Evolutionary conservation across 2,797 vertebrate genomes (phyloP).

Genomic region (Galaxias olidus): DNA sequence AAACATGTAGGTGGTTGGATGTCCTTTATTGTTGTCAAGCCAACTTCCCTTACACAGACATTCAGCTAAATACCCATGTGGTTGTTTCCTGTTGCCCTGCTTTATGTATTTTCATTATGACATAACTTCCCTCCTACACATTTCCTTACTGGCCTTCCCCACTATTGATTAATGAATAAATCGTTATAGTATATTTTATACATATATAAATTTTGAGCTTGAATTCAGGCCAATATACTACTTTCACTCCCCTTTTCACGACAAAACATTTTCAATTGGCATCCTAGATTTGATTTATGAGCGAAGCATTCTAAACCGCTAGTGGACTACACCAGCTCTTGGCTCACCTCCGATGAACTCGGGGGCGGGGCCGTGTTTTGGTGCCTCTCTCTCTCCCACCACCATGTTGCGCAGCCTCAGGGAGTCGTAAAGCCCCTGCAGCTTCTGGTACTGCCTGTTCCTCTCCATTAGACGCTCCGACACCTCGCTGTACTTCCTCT

Average conservation of each 20-base stretch:
- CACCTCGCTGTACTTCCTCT: conserved; percentile 87
- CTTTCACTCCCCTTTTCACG: too few species aligned
- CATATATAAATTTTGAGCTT: too few species aligned
- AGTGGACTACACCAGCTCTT: not conserved
- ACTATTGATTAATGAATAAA: too few species aligned
- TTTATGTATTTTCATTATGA: conserved; percentile 24
- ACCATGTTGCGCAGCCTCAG: conserved; percentile 82
- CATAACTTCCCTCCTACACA: not conserved
- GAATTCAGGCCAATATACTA: too few species aligned
- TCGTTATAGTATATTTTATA: too few species aligned
- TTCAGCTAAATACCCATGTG: conserved; percentile 41
- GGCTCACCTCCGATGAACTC: conserved; percentile 50
- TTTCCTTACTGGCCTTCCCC: too few species aligned
- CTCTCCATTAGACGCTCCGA: conserved; percentile 89
- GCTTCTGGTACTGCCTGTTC: conserved; percentile 88
- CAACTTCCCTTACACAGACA: conserved; percentile 46
- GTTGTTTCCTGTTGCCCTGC: conserved; percentile 20
- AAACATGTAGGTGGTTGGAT: conserved; percentile 33
- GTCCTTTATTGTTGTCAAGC: conserved; percentile 40
- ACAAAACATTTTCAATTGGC: too few species aligned
- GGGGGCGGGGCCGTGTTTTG: conserved; percentile 20
- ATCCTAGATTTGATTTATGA: too few species aligned
- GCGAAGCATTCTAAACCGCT: too few species aligned
- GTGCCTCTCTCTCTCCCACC: conserved; percentile 62
- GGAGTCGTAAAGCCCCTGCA: conserved; percentile 87